Base-by-base conservation (phyloP, 2,888 invertebrate species). In the Cephus rjabovi region DNA sequence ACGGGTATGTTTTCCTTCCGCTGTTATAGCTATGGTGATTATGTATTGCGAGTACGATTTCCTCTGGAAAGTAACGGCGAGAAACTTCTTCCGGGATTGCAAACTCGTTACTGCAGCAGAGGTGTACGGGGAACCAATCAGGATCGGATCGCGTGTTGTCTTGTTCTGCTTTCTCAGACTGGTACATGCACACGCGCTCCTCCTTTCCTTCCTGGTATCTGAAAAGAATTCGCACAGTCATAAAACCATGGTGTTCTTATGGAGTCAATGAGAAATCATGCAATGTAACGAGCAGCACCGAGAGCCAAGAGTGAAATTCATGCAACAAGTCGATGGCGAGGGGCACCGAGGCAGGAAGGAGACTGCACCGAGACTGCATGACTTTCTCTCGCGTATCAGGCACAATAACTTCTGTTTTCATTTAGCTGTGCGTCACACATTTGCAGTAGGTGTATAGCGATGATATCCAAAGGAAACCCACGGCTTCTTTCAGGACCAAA, bases 401-500 rank as follows among this genome's bases (percentile, higher is more conserved):
- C 56, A 23, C 56, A 56, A 56, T 56, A 56, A 56, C 23, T 56
- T 23, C 9, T 23, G 23, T 56, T 56, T 56, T 23, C 56, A 23
- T 23, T 6, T 56, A 23, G 56, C 23, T 9, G 23, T 6, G 23
- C 56, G 56, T 56, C 56, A 23, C 15, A 56, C 23, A 9, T 56
- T 56, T 23, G 23, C 56, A 56, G 23, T 56, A 56, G 23, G 56
- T 9, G 56, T 56, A 15, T 56, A 23, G 56, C 23, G 56, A 56
- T 23, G 15, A 56, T 56, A 23, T 56, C 6, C 23, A 56, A 56
- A 56, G 9, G 15, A 56, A 56, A 56, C 23, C 35, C 70, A 12
- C 56, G 73, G 78, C 34, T 75, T 35, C 40, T 80, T 83, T n/a
- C 86, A 96, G 96, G 96, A 88, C 95, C 95, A 86, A 96, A 96